Evolutionary conservation across 2,888 invertebrate genomes (phyloP), one percentile per base, ranked within the genome.

Genomic region (Sabatieria punctata): DNA sequence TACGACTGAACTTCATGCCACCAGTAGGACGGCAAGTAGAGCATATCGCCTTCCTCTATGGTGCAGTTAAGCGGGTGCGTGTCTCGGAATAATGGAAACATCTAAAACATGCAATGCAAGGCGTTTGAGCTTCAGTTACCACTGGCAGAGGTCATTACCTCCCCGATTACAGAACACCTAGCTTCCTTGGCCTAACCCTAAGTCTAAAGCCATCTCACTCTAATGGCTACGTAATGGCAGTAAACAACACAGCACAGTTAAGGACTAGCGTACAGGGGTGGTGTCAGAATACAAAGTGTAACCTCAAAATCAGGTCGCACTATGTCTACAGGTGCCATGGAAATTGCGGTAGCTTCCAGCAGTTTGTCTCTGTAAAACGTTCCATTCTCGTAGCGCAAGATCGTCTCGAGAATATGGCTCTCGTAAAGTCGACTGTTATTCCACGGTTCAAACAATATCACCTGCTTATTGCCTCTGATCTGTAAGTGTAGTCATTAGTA

Each of bases 1-100:
- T 46, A 55, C 1, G 66, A 66, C 48, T 63, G 61, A 2, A 66
- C 66, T 49, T 66, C 65, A 46, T 66, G 66, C 66, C 66, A 65
- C 66, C 66, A 66, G 46, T 62, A 66, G 15, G 65, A 51, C 2
- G 66, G 66, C 58, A 65, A 56, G 48, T 56, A 66, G 25, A 66
- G 49, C 18, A 63, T 60, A 33, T 66, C 66, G 6, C 66, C 66
- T 36, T 60, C 59, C 22, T 51, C 47, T 25, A 66, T 59, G 4
- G 60, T 63, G 49, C 66, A 66, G 48, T 60, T 63, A 45, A 66
- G 38, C 11, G 66, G 65, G 8, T 48, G 49, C 1, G 59, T 55
- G 4, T 55, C 46, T 1, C 48, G 49, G 53, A 65, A 64, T 44
- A 49, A 41, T 11, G 65, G 64, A 54, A 65, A 66, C 43, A 58